Conservation (phyloP, 2,113 vertebrate species). For the Mohoua ochrocephala region DNA sequence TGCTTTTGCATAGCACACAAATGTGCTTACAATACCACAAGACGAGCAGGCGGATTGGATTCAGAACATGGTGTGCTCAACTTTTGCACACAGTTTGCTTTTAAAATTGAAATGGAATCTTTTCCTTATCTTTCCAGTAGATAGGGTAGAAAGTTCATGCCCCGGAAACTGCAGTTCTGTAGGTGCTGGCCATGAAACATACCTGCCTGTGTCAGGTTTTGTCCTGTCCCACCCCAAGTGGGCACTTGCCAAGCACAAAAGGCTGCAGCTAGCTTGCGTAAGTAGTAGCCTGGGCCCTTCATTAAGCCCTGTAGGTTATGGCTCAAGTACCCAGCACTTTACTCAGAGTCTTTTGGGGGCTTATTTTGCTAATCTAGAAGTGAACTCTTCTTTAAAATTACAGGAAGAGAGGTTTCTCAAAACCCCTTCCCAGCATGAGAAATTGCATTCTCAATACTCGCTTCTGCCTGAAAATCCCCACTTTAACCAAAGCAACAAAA, state of each 20-base stretch:
- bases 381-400: not conserved
- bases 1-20: not conserved
- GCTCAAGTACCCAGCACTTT: not conserved
- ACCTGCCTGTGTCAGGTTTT: not conserved
- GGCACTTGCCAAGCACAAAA: not conserved
- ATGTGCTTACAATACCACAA: not conserved
- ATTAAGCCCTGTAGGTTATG: not conserved
- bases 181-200: not conserved
- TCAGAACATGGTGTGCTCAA: not conserved
- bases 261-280: not conserved
- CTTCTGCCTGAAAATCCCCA: not conserved
- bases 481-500: not conserved
- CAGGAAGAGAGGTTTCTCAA: not conserved
- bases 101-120: not conserved
- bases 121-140: not conserved
- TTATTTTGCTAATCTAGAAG: not conserved
- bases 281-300: not conserved
- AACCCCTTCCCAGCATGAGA: not conserved
- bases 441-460: not conserved
- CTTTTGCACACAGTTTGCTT: not conserved
- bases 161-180: not conserved
- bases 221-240: fast-evolving
- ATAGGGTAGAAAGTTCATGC: not conserved
- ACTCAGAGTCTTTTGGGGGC: not conserved
- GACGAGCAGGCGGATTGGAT: not conserved